Evolutionary conservation across 2,113 vertebrate species (phyloP), one percentile per base, ranked within the genome.

Genomic region (Plectropomus leopardus): DNA sequence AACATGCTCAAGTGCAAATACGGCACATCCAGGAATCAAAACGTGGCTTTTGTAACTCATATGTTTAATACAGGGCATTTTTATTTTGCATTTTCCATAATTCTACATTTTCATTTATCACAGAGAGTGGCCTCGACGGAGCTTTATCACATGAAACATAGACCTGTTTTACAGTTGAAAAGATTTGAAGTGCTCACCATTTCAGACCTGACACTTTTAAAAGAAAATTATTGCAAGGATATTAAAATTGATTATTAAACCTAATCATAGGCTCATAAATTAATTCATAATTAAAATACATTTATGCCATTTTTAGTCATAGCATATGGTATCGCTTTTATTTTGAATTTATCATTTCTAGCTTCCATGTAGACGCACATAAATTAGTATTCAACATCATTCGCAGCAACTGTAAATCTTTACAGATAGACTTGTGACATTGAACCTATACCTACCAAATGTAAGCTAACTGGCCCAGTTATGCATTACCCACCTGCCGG

Each of bases 381-480:
- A 2, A n/a, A 6, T n/a, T 17, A 50, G n/a, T 28, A 23, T 51
- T 55, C 16, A 26, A 24, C 2, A 23, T 42, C 4, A n/a, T 32
- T 44, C 44, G 5, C 8, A 24, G 9, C 15, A 42, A 21, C 10
- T 61, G 7, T 51, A 48, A 60, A 63, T 78, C 10, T 69, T 57
- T 15, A 47, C 21, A 72, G n/a, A 19, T 53, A 26, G 9, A 28
- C 0, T 0, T 67, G 26, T 58, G 23, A 51, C 32, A 64, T 4
- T 34, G 28, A 26, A 57, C 28, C 5, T 17, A 9, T 14, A 26
- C 44, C 23, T 4, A 10, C 5, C 19, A 53, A 50, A 57, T 67
- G 48, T 76, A 72, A n/a, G n/a, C n/a, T n/a, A n/a, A 81, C 58
- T 23, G 19, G 21, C 34, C 11, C 11, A 28, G 40, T 78, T 67